Evolutionary conservation across 2,113 vertebrate genomes (phyloP), one percentile per base, ranked within the genome.

Genomic region (Amazona guildingii): DNA sequence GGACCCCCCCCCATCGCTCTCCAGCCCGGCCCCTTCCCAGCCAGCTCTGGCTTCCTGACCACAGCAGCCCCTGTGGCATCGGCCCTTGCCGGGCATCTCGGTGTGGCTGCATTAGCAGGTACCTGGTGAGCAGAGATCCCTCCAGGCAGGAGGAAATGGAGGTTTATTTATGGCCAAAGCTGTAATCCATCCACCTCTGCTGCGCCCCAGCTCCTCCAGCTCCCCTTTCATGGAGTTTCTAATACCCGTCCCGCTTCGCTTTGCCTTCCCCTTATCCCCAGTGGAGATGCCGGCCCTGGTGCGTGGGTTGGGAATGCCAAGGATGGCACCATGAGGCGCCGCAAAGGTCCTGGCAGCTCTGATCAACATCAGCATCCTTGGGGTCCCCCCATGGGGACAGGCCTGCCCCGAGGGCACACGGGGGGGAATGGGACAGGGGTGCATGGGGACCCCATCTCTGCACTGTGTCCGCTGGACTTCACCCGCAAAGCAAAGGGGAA

Each of bases 221-320:
- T 59, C 57, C 57, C 33, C 33, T 59, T 35, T 59, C 33, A 16
- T 16, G 67, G 25, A 3, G 0, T 16, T 37, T 33, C 48, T 52
- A 24, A 11, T 35, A 44, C 28, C 41, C 52, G 19, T 7, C 29
- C 17, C 3, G 2, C 11, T 51, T 52, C 6, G 48, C 55, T 46
- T 59, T 2, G 11, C 62, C 43, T 39, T 48, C 9, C 12, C 43
- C 46, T 7, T 17, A 18, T 13, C 43, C 57, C 35, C 9, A 7
- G 13, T 1, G 9, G 35, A 35, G 84, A 16, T 1, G 5, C 31
- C 8, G 1, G 48, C 28, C 48, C 19, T 4, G 4, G 39, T 2
- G 4, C 2, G 1, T 18, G 68, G 44, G 68, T 13, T 29, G 57
- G 62, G 55, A 64, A 87, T 6, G 62, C 77, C 69, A 39, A 72